Percentiles rank a stretch among this genome's conserved stretches.
Evolutionary conservation across 1,140 invertebrate species (phyloP).

Genomic region (Bicyclus anynana): DNA sequence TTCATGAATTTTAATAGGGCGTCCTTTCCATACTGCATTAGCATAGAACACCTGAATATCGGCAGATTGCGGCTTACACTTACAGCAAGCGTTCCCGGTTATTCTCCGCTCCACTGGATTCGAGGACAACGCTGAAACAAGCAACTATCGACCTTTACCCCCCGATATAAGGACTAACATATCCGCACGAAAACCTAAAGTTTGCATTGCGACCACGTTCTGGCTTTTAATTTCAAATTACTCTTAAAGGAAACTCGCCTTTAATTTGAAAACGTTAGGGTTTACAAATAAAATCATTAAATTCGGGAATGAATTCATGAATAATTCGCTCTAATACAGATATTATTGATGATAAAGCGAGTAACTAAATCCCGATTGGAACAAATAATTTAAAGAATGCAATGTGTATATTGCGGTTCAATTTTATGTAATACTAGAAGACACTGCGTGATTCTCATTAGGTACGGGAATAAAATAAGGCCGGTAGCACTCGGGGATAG

Average conservation of each 20-base stretch:
- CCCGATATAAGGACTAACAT: constrained; percentile 5
- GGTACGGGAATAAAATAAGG: too few relatives aligned
- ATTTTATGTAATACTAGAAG: too few relatives aligned
- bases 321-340: constrained; percentile 22
- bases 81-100: constrained; percentile 50
- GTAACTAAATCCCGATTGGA: neutral
- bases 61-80: constrained; percentile 69
- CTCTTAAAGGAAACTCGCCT: constrained; percentile 11
- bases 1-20: constrained; percentile 17
- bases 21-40: constrained; percentile 37
- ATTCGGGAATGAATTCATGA: constrained; percentile 10
- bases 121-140: constrained; percentile 10
- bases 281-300: constrained; percentile 9
- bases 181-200: constrained; percentile 10
- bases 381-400: neutral
- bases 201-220: constrained; percentile 21
- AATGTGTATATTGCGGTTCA: neutral
- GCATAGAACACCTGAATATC: constrained; percentile 56
- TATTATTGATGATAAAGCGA: constrained; percentile 31
- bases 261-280: constrained; percentile 13
- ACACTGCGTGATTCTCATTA: too few relatives aligned
- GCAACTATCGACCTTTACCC: constrained; percentile 16
- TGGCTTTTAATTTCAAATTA: constrained; percentile 39
- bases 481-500: too few relatives aligned
- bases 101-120: constrained; percentile 35